A percentile compares a stretch with the other conserved stretches of the same genome.
Evolutionary conservation across 2,888 invertebrate genomes (phyloP).

Genomic region (Pandemis cinnamomeana): DNA sequence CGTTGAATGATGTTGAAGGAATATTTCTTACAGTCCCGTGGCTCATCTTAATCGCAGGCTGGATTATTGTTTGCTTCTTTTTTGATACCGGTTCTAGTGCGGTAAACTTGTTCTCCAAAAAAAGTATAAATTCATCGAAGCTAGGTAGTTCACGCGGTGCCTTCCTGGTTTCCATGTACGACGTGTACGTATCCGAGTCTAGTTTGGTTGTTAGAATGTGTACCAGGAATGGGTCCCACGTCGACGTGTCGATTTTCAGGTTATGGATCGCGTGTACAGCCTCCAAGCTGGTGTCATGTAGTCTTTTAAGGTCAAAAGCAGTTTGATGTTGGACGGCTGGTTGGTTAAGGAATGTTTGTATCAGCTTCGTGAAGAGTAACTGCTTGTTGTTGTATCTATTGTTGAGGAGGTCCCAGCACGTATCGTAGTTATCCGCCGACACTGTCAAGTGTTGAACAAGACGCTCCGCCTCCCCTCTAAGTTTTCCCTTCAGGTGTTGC

Average conservation of each 20-base stretch:
- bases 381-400: constrained; percentile 36
- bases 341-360: neutral
- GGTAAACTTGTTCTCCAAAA: constrained; percentile 23
- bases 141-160: constrained; percentile 12
- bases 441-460: constrained; percentile 25
- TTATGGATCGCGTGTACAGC: constrained; percentile 8
- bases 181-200: neutral
- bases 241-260: constrained; percentile 1
- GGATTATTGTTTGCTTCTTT: neutral
- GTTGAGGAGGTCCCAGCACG: constrained; percentile 26
- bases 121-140: constrained; percentile 11
- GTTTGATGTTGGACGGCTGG: neutral
- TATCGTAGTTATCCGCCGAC: constrained; percentile 27
- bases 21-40: too few species aligned
- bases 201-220: constrained; percentile 8
- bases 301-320: neutral
- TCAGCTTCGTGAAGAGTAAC: neutral
- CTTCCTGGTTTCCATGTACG: constrained; percentile 23
- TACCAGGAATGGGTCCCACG: constrained; percentile 25
- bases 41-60: neutral
- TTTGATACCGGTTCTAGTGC: constrained; percentile 22
- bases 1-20: too few species aligned
- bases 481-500: constrained; percentile 14
- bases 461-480: constrained; percentile 31
- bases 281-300: constrained; percentile 10